Conservation (phyloP, 2,888 invertebrate species). For the Zootermopsis nevadensis region DNA sequence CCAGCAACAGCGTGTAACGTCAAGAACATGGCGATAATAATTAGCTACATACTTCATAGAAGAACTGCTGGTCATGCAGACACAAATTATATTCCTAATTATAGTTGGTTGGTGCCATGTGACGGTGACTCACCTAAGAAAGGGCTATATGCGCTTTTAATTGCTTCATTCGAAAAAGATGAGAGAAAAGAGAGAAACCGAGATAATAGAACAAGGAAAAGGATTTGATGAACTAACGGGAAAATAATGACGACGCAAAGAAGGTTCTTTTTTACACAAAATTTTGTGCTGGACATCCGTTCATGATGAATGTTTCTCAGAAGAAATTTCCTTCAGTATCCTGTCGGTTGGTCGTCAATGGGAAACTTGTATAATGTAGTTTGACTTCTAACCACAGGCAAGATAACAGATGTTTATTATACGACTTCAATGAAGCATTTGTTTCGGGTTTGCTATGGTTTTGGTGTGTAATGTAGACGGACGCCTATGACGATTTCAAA, state of each 20-base stretch:
- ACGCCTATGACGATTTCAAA: neutral
- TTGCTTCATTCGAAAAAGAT: slow-evolving; percentile 2
- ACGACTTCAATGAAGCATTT: neutral
- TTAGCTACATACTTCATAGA: neutral
- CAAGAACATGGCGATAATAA: neutral
- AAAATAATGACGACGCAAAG: slow-evolving; percentile 21
- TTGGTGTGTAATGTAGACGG: neutral
- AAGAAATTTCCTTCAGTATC: neutral
- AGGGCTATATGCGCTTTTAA: slow-evolving; percentile 12
- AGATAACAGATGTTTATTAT: neutral
- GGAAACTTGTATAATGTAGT: neutral
- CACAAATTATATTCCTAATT: slow-evolving; percentile 13
- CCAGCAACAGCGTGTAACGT: neutral
- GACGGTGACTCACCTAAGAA: neutral
- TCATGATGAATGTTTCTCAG: neutral
- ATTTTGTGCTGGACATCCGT: neutral
- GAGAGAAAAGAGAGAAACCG: neutral
- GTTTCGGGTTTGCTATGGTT: neutral
- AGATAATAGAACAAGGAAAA: neutral
- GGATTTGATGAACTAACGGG: slow-evolving; percentile 33
- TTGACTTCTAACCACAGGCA: neutral
- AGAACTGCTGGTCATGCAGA: slow-evolving; percentile 11
- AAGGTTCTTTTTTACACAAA: neutral
- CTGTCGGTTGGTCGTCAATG: neutral
- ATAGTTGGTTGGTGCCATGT: neutral